phyloP scores from a whole-genome alignment of 2,888 invertebrate genomes.

The Crepidodera aurea region DNA sequence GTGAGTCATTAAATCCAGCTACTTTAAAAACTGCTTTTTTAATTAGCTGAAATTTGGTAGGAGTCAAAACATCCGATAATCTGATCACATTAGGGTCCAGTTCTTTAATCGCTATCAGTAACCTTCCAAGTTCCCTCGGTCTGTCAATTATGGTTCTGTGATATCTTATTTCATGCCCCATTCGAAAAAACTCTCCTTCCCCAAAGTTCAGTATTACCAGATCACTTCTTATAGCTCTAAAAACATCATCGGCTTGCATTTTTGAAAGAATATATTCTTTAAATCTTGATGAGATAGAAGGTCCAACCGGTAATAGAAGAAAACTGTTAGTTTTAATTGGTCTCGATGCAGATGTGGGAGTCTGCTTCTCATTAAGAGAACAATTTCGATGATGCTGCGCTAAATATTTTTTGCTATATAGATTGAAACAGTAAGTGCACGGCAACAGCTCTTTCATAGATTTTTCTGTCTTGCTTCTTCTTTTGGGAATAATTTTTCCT shows the following conservation, averaged over 20 bases:
- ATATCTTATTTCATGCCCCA: constrained; percentile 15
- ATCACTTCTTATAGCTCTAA: constrained; percentile 8
- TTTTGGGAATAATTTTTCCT: constrained; percentile 1
- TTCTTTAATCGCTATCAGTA: constrained; percentile 8
- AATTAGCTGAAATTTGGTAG: constrained; percentile 16
- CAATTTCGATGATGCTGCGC: not conserved
- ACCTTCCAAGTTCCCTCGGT: constrained; percentile 15
- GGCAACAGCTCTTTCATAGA: not conserved
- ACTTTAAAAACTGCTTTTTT: constrained; percentile 6
- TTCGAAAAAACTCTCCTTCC: constrained; percentile 14
- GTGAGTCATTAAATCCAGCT: constrained; percentile 13
- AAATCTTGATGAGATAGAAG: constrained; percentile 8
- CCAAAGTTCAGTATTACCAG: constrained; percentile 14
- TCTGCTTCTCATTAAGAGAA: not conserved
- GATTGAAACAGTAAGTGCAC: not conserved
- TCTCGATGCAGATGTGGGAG: not conserved
- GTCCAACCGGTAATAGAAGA: constrained; percentile 20
- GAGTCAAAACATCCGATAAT: constrained; percentile 5
- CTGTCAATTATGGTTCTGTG: constrained; percentile 17
- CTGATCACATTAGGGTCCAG: constrained; percentile 7
- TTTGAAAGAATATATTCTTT: constrained; percentile 14
- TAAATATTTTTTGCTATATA: not conserved
- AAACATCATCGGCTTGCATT: constrained; percentile 10
- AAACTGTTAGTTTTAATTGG: not conserved
- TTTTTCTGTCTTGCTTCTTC: not conserved